Base-by-base conservation (phyloP, 2,888 invertebrate species). In the Caenorhabditis auriculariae region DNA sequence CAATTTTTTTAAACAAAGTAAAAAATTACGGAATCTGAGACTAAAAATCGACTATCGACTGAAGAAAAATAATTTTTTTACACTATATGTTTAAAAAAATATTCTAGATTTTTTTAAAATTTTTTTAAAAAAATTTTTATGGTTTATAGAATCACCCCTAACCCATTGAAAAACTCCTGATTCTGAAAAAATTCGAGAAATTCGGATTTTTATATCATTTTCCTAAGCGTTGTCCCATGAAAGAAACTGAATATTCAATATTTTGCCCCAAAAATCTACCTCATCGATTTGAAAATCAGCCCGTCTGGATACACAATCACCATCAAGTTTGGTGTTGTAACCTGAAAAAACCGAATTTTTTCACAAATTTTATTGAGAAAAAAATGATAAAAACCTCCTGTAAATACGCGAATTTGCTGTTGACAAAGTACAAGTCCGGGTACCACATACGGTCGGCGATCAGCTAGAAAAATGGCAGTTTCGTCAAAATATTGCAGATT, bases 381-480 rank as follows among this genome's bases (percentile, higher is more conserved):
- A 41, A n/a, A 41, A 41, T 1, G 15, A 47, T 2, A 19, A 21
- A 19, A 47, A 38, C 1, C 7, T 24, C 15, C n/a, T n/a, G n/a
- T n/a, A 78, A 48, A 48, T 79, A 81, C 7, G 81, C 81, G 57
- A 76, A 78, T 62, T 81, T 81, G 6, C 75, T 71, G 59, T 81
- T 81, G 39, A 81, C 80, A 54, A 81, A 81, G 56, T 81, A 81
- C 21, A 81, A 49, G 57, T 81, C 79, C 3, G 77, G 77, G 42
- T 74, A 66, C 74, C 74, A 74, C 38, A 78, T 72, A 2, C 77
- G 69, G 26, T 79, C 77, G 17, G 76, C 79, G 27, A 79, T 73
- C n/a, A 74, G 60, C 68, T 70, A 44, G 9, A 64, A n/a, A n/a
- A n/a, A n/a, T n/a, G n/a, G n/a, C n/a, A n/a, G 35, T 9, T 35